Evolutionary conservation across 1,140 invertebrate genomes (phyloP).

Genomic region (Ylistrum balloti): DNA sequence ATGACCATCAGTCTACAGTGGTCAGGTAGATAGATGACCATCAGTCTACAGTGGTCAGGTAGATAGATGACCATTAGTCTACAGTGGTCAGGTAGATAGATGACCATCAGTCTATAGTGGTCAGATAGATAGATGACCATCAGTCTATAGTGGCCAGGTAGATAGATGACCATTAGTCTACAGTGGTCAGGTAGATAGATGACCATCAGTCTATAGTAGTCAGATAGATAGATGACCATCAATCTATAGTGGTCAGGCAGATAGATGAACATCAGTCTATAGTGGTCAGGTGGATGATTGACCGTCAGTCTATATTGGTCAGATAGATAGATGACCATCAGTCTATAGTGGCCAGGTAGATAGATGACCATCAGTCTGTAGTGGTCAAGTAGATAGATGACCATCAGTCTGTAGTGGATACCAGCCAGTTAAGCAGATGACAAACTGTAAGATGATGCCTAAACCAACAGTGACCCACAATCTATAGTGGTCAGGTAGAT

Average conservation of each 20-base stretch:
- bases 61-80: background rate
- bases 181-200: background rate
- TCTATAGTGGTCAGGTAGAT: background rate
- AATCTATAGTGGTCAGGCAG: background rate
- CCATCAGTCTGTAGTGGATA: background rate
- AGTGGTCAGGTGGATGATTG: background rate
- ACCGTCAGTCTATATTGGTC: background rate
- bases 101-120: background rate
- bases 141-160: background rate
- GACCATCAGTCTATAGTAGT: background rate
- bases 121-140: background rate
- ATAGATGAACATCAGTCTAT: background rate
- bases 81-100: background rate
- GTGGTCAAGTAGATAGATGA: background rate
- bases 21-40: background rate
- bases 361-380: background rate
- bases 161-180: background rate
- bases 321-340: background rate
- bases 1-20: background rate
- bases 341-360: background rate
- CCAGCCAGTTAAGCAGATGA: background rate
- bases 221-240: background rate
- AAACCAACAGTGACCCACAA: background rate
- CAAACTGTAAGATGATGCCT: background rate
- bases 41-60: background rate